Evolutionary conservation across 2,888 invertebrate species (phyloP).

Genomic region (Cerastis leucographa): DNA sequence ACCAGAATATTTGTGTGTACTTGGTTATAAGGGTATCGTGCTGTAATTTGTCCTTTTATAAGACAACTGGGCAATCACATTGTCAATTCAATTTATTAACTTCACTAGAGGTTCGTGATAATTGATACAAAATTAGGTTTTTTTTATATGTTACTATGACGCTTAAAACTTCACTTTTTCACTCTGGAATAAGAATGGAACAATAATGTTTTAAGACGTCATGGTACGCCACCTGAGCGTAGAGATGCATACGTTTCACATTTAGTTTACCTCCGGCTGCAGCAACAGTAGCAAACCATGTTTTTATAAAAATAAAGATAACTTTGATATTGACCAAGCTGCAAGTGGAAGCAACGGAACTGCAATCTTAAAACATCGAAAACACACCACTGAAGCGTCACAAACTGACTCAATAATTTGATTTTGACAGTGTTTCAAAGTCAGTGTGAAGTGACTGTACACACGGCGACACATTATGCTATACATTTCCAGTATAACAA

Average conservation of each 20-base stretch:
- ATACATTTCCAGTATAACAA: no score
- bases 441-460: not conserved
- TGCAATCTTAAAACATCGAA: not conserved
- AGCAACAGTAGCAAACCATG: not conserved
- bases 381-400: not conserved
- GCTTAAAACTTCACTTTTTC: no score
- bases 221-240: no score
- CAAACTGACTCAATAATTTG: not conserved
- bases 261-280: not conserved
- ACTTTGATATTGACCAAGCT: not conserved
- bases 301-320: not conserved
- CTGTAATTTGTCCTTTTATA: slow-evolving; percentile 8
- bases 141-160: no score
- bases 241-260: not conserved
- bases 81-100: not conserved
- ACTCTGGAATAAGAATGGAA: no score
- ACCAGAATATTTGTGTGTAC: slow-evolving; percentile 18
- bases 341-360: not conserved
- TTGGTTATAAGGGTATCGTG: slow-evolving; percentile 11
- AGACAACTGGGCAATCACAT: slow-evolving; percentile 1
- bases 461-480: no score
- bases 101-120: not conserved
- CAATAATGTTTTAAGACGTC: no score
- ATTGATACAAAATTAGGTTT: no score
- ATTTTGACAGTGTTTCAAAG: not conserved